phyloP scores from a whole-genome alignment of 2,797 vertebrate genomes.

The Eurystomus glaucurus region DNA sequence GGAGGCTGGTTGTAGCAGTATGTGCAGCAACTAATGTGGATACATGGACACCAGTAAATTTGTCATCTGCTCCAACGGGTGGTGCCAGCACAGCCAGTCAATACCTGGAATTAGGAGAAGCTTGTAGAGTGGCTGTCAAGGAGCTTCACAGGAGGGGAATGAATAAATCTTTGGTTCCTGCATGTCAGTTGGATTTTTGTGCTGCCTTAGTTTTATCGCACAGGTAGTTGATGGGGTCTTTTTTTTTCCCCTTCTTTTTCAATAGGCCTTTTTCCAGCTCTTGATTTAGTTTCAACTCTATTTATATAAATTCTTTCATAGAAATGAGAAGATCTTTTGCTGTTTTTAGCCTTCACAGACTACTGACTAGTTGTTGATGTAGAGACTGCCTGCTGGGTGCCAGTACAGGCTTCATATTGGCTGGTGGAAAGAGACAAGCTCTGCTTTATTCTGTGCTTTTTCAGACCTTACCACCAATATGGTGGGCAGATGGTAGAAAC shows the following conservation, averaged over 20 bases:
- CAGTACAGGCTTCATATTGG: constrained; percentile 72
- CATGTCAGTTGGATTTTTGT: background rate
- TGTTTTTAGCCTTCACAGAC: constrained; percentile 35
- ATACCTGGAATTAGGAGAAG: background rate
- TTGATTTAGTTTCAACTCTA: background rate
- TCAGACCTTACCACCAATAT: constrained; percentile 79
- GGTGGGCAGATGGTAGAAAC: constrained; percentile 74
- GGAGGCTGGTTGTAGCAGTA: background rate
- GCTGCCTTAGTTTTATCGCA: background rate
- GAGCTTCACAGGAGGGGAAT: background rate
- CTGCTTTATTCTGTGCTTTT: constrained; percentile 82
- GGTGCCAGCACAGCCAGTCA: background rate
- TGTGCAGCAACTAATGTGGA: background rate
- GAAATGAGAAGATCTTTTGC: constrained; percentile 71
- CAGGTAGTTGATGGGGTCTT: background rate
- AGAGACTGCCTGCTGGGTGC: constrained; percentile 84
- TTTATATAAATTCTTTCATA: constrained; percentile 14
- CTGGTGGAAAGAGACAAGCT: constrained; percentile 81
- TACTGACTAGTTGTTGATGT: constrained; percentile 63
- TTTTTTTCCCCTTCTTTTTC: background rate
- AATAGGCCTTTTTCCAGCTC: background rate
- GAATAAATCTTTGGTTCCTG: background rate
- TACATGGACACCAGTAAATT: background rate
- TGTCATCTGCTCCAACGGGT: background rate
- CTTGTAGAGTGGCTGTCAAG: background rate